Evolutionary conservation across 2,888 invertebrate genomes (phyloP).

Genomic region (Lottia scabra): DNA sequence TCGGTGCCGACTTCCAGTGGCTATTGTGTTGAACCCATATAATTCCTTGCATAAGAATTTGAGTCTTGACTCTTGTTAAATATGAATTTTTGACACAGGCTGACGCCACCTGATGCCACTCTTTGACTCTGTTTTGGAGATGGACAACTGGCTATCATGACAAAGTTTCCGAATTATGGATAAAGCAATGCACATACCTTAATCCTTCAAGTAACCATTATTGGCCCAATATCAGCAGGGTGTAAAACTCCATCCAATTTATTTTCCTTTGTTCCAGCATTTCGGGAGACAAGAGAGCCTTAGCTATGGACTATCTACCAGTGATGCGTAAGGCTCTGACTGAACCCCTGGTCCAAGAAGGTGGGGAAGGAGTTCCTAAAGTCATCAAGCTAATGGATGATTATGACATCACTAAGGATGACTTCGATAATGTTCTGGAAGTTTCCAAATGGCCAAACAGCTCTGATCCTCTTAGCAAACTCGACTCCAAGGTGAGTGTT

Average conservation of each 20-base stretch:
- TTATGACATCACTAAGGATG: conserved; percentile 90
- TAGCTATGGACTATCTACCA: conserved; percentile 90
- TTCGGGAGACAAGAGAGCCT: conserved; percentile 83
- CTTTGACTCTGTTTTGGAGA: too few relatives aligned
- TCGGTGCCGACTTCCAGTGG: too few relatives aligned
- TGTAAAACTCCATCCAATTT: not conserved
- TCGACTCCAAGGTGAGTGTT: conserved; percentile 72
- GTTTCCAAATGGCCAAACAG: conserved; percentile 83
- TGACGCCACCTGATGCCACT: too few relatives aligned
- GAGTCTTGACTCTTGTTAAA: too few relatives aligned
- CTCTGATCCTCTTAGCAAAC: conserved; percentile 78
- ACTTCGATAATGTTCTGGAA: conserved; percentile 90
- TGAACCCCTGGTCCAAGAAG: conserved; percentile 80
- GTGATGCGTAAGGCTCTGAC: conserved; percentile 82
- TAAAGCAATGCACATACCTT: too few relatives aligned
- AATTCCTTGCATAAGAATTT: too few relatives aligned
- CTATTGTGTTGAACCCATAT: too few relatives aligned
- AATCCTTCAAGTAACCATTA: too few relatives aligned
- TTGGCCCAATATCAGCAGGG: too few relatives aligned
- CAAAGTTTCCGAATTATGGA: too few relatives aligned
- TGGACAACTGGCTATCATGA: too few relatives aligned
- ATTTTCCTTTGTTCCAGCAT: conserved; percentile 73
- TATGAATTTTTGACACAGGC: too few relatives aligned
- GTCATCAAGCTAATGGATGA: conserved; percentile 82
- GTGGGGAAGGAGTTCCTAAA: conserved; percentile 78